Conservation (phyloP, 2,797 vertebrate genomes). For the Peromyscus melanophrys region DNA sequence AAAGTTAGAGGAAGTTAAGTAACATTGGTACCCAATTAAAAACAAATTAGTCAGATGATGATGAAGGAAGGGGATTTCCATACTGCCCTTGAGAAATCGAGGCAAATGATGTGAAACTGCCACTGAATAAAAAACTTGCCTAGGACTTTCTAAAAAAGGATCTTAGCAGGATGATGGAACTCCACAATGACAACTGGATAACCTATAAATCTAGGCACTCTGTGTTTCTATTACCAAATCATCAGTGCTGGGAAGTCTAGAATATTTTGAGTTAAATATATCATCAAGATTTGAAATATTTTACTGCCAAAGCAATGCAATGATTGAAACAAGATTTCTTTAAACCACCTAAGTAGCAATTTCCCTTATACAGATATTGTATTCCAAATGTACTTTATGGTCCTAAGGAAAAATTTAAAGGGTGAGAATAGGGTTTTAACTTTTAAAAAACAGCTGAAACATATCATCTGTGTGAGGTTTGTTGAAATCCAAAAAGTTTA, state of each 20-base stretch:
- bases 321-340: constrained; percentile 37
- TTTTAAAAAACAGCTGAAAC: constrained; percentile 60
- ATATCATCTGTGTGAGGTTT: constrained; percentile 42
- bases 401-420: constrained; percentile 32
- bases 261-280: constrained; percentile 35
- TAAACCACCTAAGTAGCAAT: constrained; percentile 20
- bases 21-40: constrained; percentile 81
- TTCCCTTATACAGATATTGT: neutral
- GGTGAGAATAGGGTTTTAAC: constrained; percentile 56
- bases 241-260: neutral
- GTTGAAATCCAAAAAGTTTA: constrained; percentile 56
- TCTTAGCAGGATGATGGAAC: neutral
- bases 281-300: neutral
- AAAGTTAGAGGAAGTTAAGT: constrained; percentile 80
- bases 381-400: constrained; percentile 55
- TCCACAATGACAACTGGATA: neutral
- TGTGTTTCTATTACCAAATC: neutral
- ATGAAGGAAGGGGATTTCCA: constrained; percentile 81
- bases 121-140: constrained; percentile 10
- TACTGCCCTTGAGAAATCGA: constrained; percentile 60
- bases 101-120: constrained; percentile 78
- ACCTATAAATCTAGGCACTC: neutral
- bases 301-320: constrained; percentile 34
- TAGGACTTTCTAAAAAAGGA: constrained; percentile 22
- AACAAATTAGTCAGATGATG: constrained; percentile 75